phyloP scores from a whole-genome alignment of 1,140 invertebrate species.

The Protaetia brevitarsis region DNA sequence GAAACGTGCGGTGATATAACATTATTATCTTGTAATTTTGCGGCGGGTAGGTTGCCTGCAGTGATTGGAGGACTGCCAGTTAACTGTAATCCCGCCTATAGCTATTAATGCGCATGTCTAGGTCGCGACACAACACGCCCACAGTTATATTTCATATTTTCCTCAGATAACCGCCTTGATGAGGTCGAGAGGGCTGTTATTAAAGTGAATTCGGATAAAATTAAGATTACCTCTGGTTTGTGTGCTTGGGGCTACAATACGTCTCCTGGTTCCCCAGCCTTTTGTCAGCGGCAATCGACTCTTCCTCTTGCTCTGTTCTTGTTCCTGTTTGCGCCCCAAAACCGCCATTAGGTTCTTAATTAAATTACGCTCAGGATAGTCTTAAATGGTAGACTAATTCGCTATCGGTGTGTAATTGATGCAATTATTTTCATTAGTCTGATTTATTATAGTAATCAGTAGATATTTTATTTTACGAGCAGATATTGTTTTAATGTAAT shows the following conservation, averaged over 20 bases:
- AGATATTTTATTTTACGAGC: neutral
- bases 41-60: constrained; percentile 24
- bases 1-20: constrained; percentile 25
- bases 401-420: constrained; percentile 9
- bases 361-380: constrained; percentile 1
- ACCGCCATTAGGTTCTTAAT: constrained; percentile 16
- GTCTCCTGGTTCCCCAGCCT: neutral
- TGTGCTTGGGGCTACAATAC: neutral
- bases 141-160: constrained; percentile 26
- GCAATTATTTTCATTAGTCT: constrained; percentile 15
- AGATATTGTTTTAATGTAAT: neutral
- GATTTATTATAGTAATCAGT: neutral
- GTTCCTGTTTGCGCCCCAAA: neutral
- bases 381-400: constrained; percentile 2
- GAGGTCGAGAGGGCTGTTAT: constrained; percentile 23
- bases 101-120: constrained; percentile 11
- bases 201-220: constrained; percentile 21
- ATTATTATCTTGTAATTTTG: constrained; percentile 27
- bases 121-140: constrained; percentile 23
- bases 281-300: neutral
- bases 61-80: constrained; percentile 23
- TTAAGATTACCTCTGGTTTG: constrained; percentile 11
- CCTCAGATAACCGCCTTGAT: neutral
- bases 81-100: constrained; percentile 15
- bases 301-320: neutral